Base-by-base conservation (phyloP, 2,888 invertebrate genomes). In the Euzophera pinguis region DNA sequence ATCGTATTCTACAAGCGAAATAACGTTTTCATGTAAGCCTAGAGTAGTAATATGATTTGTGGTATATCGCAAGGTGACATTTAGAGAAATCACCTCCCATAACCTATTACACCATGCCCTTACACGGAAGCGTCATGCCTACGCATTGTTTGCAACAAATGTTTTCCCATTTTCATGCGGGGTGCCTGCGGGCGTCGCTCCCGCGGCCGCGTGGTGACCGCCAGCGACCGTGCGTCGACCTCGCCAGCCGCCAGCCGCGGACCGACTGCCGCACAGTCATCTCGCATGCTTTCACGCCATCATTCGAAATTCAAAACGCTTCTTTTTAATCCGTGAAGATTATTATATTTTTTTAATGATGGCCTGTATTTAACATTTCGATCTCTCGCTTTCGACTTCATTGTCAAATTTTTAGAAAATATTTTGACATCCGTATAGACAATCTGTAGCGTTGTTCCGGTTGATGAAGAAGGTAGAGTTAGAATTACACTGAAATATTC, bases 211-310 rank as follows among this genome's bases (percentile, higher is more conserved):
- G 60, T 56, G 67, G 60, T 73, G 75, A 75, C 74, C 73, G 73
- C 70, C 65, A 61, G 62, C 71, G 73, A 64, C 70, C 75, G 74
- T 71, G 69, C 75, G 73, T 73, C 75, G 76, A 76, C 76, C 76
- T 67, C 70, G 59, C 60, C 57, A 63, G 56, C 62, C 64, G 62
- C 63, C 59, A 53, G 57, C 56, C 62, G 58, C 58, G 64, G 64
- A 58, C 63, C 63, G 51, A 48, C 64, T 56, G 56, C 50, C 54
- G 50, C 50, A 41, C 17, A 27, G 51, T 43, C 50, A 27, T 61
- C 56, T 62, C 67, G 62, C 64, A 59, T 60, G 69, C 65, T 69
- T 68, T 69, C 67, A 65, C 67, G 63, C 64, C 62, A 65, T 63
- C 61, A 60, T 67, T 66, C 63, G 57, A 61, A 66, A 63, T 67